Base-by-base conservation (phyloP, 1,140 invertebrate genomes). In the Battus philenor region DNA sequence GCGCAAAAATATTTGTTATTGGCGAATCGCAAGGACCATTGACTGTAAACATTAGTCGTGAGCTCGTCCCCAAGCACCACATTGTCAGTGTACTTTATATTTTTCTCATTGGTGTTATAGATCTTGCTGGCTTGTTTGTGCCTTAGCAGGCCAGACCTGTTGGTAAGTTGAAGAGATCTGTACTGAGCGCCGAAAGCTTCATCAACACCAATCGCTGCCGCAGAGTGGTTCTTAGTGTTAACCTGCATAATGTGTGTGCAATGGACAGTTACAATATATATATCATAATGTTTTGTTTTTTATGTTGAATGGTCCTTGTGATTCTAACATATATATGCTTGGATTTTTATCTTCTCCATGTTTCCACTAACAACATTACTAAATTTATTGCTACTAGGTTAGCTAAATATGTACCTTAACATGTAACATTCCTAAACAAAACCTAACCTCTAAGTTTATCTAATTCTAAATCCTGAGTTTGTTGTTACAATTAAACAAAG, bases 51-150 rank as follows among this genome's bases (percentile, higher is more conserved):
- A 58, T 52, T 68, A 74, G 61, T 36, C 38, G 49, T 79, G 66
- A 72, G 53, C 49, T 63, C 36, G 61, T 73, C 63, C 59, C 50
- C 41, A 70, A 55, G 78, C 72, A 79, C 70, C 76, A 77, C 75
- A 79, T 77, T 73, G 60, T 67, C 63, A 70, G 61, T 73, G 66
- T 67, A 50, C 69, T 70, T 81, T 57, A 79, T 59, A 72, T 73
- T 63, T 68, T 79, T 79, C 68, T 82, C 69, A 58, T 83, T 83
- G 75, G 70, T 85, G 87, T 87, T 89, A 81, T 90, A 90, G 89
- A 90, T 90, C 87, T 89, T 90, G 88, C 88, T 90, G 88, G 89
- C 89, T 89, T 90, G 89, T 88, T 89, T 90, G 88, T 90, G 89
- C 88, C 88, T 90, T 88, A 87, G 86, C 82, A 89, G 89, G 88